Percentiles rank a stretch among this genome's conserved stretches.
These are phyloP conservation scores for Cheilosia vulpina DNA, from an alignment of 2,888 invertebrate genomes.

Conservation along the genomic window DNA sequence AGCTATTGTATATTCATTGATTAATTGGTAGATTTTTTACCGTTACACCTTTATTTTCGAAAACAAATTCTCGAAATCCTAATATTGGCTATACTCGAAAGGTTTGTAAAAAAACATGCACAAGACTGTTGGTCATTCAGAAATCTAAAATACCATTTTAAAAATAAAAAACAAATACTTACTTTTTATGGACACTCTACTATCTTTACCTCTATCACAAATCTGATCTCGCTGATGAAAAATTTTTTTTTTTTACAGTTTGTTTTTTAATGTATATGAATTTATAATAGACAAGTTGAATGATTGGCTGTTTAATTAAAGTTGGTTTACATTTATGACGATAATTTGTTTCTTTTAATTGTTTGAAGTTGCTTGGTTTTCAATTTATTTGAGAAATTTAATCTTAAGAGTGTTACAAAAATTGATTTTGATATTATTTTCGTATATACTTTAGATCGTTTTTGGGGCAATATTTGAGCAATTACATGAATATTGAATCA, in stretches of 20 bases:
- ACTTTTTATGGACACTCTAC: conserved; percentile 8
- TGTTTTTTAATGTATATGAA: conserved; percentile 2
- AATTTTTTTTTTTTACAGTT: conserved; percentile 14
- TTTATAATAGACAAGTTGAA: conserved; percentile 57
- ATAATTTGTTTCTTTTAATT: conserved; percentile 25
- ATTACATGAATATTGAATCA: neutral
- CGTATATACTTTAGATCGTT: neutral
- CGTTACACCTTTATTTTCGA: neutral
- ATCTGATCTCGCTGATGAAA: conserved; percentile 21
- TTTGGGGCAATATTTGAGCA: neutral
- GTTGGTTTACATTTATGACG: conserved; percentile 29
- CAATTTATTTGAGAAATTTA: conserved; percentile 49
- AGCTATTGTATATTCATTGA: neutral
- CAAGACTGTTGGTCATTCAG: neutral
- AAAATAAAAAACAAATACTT: neutral
- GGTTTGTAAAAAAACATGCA: conserved; percentile 28
- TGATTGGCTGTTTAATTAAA: conserved; percentile 64
- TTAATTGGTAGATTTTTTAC: conserved; percentile 9
- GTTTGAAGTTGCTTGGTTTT: conserved; percentile 58
- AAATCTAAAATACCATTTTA: neutral
- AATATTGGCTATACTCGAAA: conserved; percentile 18
- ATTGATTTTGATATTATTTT: conserved; percentile 3
- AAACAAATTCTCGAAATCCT: neutral
- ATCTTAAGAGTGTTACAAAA: conserved; percentile 14
- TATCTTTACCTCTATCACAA: conserved; percentile 7